phyloP scores from a whole-genome alignment of 2,113 vertebrate species.

The Triplophysa dalaica region DNA sequence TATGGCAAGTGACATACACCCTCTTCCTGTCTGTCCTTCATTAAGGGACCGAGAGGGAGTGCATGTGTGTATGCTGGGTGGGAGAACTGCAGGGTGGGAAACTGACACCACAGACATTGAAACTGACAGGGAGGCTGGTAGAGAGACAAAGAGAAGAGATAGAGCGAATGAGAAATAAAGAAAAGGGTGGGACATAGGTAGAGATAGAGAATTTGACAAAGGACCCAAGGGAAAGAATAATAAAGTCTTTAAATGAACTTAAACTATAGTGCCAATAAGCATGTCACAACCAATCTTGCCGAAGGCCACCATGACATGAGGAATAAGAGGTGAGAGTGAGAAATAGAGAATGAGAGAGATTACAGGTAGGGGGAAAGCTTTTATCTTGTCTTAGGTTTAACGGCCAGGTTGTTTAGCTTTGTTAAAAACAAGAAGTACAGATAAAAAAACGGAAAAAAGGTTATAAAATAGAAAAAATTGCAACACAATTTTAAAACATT shows the following conservation, averaged over 20 bases:
- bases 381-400: conserved; percentile 28
- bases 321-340: conserved; percentile 13
- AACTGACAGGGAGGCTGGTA: conserved; percentile 32
- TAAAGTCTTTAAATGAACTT: conserved; percentile 58
- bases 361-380: conserved; percentile 24
- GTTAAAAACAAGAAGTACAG: neutral
- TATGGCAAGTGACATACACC: conserved; percentile 42
- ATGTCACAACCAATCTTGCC: conserved; percentile 56
- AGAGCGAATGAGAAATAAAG: conserved; percentile 21
- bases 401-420: conserved; percentile 12
- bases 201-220: conserved; percentile 44
- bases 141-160: conserved; percentile 12
- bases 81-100: conserved; percentile 12
- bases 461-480: too few relatives aligned
- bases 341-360: conserved; percentile 9
- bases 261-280: conserved; percentile 54
- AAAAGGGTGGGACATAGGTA: conserved; percentile 11
- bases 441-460: too few relatives aligned
- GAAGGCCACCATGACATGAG: conserved; percentile 36
- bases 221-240: conserved; percentile 56
- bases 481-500: too few relatives aligned
- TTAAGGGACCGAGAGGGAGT: conserved; percentile 30
- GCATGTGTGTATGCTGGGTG: conserved; percentile 5
- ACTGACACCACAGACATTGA: conserved; percentile 41
- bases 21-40: conserved; percentile 31